Percentiles rank a stretch among this genome's conserved stretches.
Evolutionary conservation across 2,113 vertebrate genomes (phyloP).

Genomic region (Rhinoderma darwinii): DNA sequence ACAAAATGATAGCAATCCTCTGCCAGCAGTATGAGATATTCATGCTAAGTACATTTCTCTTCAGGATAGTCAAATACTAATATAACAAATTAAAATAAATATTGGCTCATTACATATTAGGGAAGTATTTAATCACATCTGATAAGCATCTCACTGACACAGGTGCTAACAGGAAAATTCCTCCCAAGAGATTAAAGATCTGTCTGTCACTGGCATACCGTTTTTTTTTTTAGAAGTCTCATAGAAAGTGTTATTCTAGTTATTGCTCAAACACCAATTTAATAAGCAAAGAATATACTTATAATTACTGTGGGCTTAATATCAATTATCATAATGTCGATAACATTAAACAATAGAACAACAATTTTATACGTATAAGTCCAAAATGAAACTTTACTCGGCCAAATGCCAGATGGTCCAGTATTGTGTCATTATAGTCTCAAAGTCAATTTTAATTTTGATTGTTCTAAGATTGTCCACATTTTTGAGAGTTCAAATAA

Average conservation of each 20-base stretch:
- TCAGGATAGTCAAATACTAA: conserved; percentile 18
- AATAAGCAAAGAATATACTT: neutral
- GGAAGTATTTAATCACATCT: conserved; percentile 10
- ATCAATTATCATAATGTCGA: neutral
- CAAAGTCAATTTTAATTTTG: neutral
- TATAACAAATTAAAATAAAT: conserved; percentile 5
- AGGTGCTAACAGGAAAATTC: neutral
- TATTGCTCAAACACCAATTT: neutral
- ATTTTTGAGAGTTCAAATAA: no score
- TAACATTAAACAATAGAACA: neutral
- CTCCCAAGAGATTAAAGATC: neutral
- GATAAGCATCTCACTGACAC: neutral
- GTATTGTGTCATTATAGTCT: neutral
- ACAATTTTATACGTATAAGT: no score
- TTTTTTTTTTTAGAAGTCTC: neutral
- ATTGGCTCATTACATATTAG: conserved; percentile 23
- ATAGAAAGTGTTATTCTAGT: neutral
- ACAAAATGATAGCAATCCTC: neutral
- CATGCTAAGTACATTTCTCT: conserved; percentile 2
- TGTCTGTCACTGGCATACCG: neutral
- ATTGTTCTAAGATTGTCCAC: no score
- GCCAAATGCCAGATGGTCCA: neutral
- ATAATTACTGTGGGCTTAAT: neutral
- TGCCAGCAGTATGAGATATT: neutral
- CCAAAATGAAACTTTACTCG: no score